Evolutionary conservation across 2,113 vertebrate species (phyloP).

Genomic region (Laterallus jamaicensis): DNA sequence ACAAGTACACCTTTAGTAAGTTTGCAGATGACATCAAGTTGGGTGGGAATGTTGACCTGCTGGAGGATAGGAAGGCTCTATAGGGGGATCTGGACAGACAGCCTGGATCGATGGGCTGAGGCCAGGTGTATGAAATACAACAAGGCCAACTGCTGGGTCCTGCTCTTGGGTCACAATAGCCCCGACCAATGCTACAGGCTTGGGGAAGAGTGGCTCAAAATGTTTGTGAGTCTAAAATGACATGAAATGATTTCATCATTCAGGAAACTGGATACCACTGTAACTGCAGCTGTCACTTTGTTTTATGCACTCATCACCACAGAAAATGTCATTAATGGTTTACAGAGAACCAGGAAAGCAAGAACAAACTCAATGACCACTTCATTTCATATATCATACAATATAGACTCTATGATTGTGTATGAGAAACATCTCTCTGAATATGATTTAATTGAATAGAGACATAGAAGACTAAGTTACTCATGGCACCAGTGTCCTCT

Average conservation of each 20-base stretch:
- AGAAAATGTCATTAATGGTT: neutral
- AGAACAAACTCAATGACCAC: neutral
- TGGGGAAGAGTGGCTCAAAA: neutral
- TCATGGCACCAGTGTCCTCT: neutral
- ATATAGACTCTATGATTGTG: too few relatives aligned
- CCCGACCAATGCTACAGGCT: too few relatives aligned
- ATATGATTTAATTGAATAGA: neutral
- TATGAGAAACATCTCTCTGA: neutral
- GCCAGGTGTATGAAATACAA: neutral
- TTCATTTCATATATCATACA: neutral
- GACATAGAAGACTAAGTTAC: neutral
- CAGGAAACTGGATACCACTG: neutral
- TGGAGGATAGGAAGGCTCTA: neutral
- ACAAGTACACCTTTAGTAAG: too few relatives aligned
- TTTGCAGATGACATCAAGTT: too few relatives aligned
- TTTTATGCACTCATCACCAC: neutral
- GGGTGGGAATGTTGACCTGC: neutral
- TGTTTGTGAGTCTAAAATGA: neutral
- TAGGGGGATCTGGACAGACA: neutral
- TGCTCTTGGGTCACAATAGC: neutral
- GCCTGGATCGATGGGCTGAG: neutral
- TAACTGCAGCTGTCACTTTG: neutral
- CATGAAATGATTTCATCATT: neutral
- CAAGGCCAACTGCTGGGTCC: neutral
- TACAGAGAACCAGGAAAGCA: neutral